Base-by-base conservation (phyloP, 1,140 invertebrate species). In the Maniola jurtina region DNA sequence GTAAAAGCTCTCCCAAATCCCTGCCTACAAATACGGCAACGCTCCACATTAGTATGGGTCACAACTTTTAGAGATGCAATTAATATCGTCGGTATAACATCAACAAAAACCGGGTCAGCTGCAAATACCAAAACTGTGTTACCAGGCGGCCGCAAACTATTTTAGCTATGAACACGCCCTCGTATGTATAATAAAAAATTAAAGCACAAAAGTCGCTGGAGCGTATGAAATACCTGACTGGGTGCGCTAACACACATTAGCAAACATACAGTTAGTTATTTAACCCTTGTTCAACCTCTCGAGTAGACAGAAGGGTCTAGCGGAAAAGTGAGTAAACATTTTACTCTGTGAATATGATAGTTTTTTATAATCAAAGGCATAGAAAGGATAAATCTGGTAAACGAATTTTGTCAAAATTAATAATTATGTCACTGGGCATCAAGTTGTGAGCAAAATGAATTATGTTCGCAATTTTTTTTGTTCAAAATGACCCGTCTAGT, bases 161-260 rank as follows among this genome's bases (percentile, higher is more conserved):
- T 61, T 61, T 47, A 42, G 35, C 38, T 60, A 60, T 66, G 64
- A 55, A 61, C 64, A 55, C 14, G 58, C n/a, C 58, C 64, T 61
- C 60, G 64, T 66, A 35, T 42, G 48, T 48, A 60, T 61, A 66
- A 59, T 66, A 66, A 66, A 66, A 66, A 66, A 66, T 66, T 66
- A 66, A 66, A 66, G 58, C 50, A 33, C 38, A 61, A 66, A 66
- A 52, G 48, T 59, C 58, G 34, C 57, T 61, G 50, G 64, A 66
- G 64, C 54, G 64, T 61, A 66, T 66, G 52, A 66, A 61, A 66
- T 66, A 66, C 48, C 50, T 66, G 57, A 61, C 48, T 56, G 64
- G 48, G 64, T 66, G 34, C 58, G 42, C 16, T 50, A 5, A 45
- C 42, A n/a, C 42, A n/a, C 9, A 45, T 45, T 13, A 45, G 10